Conservation (phyloP, 2,888 invertebrate genomes). For the Aricia artaxerxes region DNA sequence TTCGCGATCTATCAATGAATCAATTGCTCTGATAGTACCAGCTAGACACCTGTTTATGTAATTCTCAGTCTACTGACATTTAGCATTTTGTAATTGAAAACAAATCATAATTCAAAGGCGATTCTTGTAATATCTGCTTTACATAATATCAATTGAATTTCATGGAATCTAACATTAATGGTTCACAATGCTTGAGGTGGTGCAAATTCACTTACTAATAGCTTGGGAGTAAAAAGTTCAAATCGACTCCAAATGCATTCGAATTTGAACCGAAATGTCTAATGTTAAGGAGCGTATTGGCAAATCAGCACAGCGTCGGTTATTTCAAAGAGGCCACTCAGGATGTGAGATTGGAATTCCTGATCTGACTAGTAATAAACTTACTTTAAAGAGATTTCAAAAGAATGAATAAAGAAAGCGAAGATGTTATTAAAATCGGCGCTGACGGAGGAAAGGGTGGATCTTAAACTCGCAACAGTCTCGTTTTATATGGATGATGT, state of each 20-base stretch:
- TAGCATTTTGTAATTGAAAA: slow-evolving; percentile 1
- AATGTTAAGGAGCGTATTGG: slow-evolving; percentile 47
- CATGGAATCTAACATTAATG: slow-evolving; percentile 49
- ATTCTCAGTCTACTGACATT: not conserved
- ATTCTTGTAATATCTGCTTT: slow-evolving; percentile 41
- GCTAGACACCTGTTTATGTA: not conserved
- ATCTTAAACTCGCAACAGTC: slow-evolving; percentile 60
- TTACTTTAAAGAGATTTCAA: slow-evolving; percentile 72
- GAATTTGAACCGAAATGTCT: slow-evolving; percentile 46
- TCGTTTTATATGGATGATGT: slow-evolving; percentile 54
- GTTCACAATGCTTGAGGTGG: slow-evolving; percentile 48
- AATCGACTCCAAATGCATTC: slow-evolving; percentile 34
- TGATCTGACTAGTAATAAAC: slow-evolving; percentile 79
- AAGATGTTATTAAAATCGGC: slow-evolving; percentile 69
- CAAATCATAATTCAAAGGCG: slow-evolving; percentile 29
- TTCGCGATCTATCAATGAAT: not conserved
- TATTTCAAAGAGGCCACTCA: slow-evolving; percentile 73
- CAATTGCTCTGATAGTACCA: not conserved
- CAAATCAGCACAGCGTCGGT: slow-evolving; percentile 44
- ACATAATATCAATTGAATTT: slow-evolving; percentile 46
- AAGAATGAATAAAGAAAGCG: slow-evolving; percentile 71
- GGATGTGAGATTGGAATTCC: slow-evolving; percentile 78
- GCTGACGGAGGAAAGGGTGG: slow-evolving; percentile 64
- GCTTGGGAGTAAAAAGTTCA: slow-evolving; percentile 41
- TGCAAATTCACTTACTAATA: slow-evolving; percentile 50